Base-by-base conservation (phyloP, 2,113 vertebrate species). In the Lates calcarifer region DNA sequence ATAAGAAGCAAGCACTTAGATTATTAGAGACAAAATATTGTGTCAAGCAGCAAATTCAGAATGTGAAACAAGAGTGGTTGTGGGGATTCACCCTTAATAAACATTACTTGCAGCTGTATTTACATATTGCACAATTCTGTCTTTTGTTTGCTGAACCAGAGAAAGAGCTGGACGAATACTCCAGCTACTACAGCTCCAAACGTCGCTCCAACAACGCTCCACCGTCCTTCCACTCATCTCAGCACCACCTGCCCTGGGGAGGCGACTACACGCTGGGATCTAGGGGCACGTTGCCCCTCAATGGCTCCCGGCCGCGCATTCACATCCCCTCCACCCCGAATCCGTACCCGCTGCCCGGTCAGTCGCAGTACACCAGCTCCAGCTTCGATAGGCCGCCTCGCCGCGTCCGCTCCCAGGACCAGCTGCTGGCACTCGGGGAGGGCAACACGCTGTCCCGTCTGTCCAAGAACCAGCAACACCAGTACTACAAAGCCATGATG, bases 141-240 rank as follows among this genome's bases (percentile, higher is more conserved):
- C 2, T 85, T 22, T 81, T 4, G 71, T 62, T 37, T 29, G 7
- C 14, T 41, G 6, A 51, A 47, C 39, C 84, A 88, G 97, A 97
- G 89, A 97, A 96, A 92, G 97, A 98, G 39, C 93, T 97, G 45
- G 97, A 97, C 3, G 97, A 98, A n/a, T 96, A 96, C 82, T 94
- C 96, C n/a, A 92, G 93, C 53, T 96, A 97, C 77, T 96, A 95
- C 87, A 92, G 90, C 84, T 91, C 95, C 89, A 97, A 96, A 74
- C 94, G 95, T 6, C 92, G 95, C 47, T 66, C 86, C 79, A 94
- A 89, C 86, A 94, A 96, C n/a, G 92, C 91, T 0, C 91, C 94
- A 0, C 95, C 94, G 37, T 93, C 94, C 77, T 95, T 95, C 81
- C 80, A 96, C 84, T 95, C 95, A 39, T 96, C 95, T 6, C 95